Conservation (phyloP, 1,140 invertebrate species). For the Tetramorium simillimum region DNA sequence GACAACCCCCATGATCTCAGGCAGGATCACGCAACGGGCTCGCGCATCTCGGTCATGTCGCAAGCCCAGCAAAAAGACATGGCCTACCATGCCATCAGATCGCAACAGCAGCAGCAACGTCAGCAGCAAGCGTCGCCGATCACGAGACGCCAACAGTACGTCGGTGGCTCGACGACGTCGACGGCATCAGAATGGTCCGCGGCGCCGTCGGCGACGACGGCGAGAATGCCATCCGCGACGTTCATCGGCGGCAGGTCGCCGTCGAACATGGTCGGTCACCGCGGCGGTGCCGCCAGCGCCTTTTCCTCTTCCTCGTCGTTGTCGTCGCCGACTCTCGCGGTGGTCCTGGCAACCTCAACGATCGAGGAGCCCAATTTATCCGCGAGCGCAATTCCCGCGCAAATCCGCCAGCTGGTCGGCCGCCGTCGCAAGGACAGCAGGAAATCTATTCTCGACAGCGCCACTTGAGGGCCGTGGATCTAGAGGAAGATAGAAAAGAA, state of each 20-base stretch:
- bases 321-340: conserved; percentile 43
- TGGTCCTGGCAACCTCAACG: conserved; percentile 35
- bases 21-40: conserved; percentile 27
- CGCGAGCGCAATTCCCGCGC: conserved; percentile 1
- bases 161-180: conserved; percentile 60
- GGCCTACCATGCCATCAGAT: conserved; percentile 20
- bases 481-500: conserved; percentile 67
- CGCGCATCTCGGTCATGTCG: conserved; percentile 17
- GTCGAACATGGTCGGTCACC: conserved; percentile 16
- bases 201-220: conserved; percentile 63
- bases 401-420: conserved; percentile 14
- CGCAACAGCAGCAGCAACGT: conserved; percentile 46
- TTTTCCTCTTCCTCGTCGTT: conserved; percentile 30
- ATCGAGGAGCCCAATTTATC: not conserved
- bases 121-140: conserved; percentile 43
- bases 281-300: not conserved
- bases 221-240: conserved; percentile 28
- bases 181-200: conserved; percentile 30
- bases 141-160: conserved; percentile 45
- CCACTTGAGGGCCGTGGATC: conserved; percentile 63
- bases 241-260: not conserved
- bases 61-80: conserved; percentile 23
- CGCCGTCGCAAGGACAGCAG: conserved; percentile 46
- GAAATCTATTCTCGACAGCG: conserved; percentile 59
- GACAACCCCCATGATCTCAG: conserved; percentile 12